Base-by-base conservation (phyloP, 23 tunicate genomes). In the Oikopleura dioica region DNA sequence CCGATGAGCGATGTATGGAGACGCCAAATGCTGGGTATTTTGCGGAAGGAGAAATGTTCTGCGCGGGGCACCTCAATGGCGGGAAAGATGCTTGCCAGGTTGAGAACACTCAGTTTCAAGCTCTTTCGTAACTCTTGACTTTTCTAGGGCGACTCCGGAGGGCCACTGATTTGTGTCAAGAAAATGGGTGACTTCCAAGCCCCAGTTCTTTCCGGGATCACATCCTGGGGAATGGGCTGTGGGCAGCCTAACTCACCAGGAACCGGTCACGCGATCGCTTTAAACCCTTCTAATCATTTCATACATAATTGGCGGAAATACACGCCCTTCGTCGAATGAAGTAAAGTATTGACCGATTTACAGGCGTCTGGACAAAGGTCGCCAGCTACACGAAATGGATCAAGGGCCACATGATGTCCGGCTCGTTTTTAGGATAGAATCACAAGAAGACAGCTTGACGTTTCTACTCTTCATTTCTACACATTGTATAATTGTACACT, bases 11-110 rank as follows among this genome's bases (percentile, higher is more conserved):
- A 2, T 63, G 72, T 31, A 28, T 16, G 2, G 33, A 24, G 29
- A 63, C 72, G 29, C 72, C 72, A 63, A 63, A 63, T 63, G 72
- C 72, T 31, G 72, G 72, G 5, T 2, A 2, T 28, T 63, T 63
- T 63, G 33, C 26, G 16, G 30, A 5, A 23, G 72, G 33, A 23
- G 33, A 63, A 63, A 63, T 63, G 72, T 63, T 63, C 26, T 63
- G 72, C 72, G 72, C 72, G 30, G 72, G 72, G 33, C 72, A 63
- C 26, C 33, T 63, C 4, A 63, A 23, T 12, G 72, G 72, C 72
- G 72, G 72, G 4, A 63, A 63, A 28, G 72, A 63, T 31, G 72
- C 72, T 24, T 63, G 72, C 33, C 72, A 63, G 33, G 72, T 23
- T 2, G 72, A 63, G 55, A 44, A 44, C 16, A 9, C 9, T 9